These are phyloP conservation scores for Cantharis lateralis DNA, from an alignment of 2,888 invertebrate species.

Conservation along the genomic window DNA sequence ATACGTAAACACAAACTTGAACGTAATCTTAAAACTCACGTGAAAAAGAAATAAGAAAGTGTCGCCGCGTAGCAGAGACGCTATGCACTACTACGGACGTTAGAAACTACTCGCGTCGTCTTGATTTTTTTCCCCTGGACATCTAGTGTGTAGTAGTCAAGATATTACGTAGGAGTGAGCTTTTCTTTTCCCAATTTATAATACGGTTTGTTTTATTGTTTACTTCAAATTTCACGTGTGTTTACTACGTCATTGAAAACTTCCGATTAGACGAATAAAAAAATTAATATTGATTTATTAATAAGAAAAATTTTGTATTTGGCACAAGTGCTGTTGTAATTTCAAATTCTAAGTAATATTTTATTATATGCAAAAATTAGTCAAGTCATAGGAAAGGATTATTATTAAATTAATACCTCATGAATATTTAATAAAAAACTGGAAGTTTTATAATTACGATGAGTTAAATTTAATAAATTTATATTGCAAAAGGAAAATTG, in stretches of 20 bases:
- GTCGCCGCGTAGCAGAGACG: constrained; percentile 51
- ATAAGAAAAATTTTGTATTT: no score
- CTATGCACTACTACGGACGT: constrained; percentile 44
- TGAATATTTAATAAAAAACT: neutral
- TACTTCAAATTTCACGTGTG: neutral
- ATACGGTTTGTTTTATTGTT: neutral
- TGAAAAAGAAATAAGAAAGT: constrained; percentile 42
- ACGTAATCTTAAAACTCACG: constrained; percentile 3
- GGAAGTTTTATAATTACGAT: neutral
- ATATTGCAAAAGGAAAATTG: neutral
- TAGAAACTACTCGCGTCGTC: constrained; percentile 38
- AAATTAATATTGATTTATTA: neutral
- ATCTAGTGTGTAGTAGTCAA: constrained; percentile 55
- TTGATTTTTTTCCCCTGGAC: constrained; percentile 43
- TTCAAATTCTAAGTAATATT: neutral
- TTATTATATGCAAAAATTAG: neutral
- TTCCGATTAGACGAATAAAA: neutral
- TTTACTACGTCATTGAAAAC: neutral
- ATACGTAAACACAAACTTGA: constrained; percentile 11
- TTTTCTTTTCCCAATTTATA: constrained; percentile 9
- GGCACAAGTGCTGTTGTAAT: no score
- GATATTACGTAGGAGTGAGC: constrained; percentile 35
- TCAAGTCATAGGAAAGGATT: neutral
- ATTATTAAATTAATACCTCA: no score
- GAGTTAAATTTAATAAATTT: neutral